Conservation (phyloP, 2,113 vertebrate genomes). For the Mastomys coucha region DNA sequence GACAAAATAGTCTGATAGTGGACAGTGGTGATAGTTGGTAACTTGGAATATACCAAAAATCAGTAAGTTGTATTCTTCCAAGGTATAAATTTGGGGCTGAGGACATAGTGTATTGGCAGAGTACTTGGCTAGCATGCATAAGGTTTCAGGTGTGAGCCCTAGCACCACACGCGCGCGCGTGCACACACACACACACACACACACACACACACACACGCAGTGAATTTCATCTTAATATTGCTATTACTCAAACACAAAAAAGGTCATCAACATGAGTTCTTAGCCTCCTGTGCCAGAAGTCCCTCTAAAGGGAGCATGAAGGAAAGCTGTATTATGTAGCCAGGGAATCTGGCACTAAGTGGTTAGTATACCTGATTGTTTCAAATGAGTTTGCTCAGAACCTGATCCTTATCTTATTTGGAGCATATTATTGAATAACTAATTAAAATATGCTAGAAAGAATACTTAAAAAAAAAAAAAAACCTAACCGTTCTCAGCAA, state of each 20-base stretch:
- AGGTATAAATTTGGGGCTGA: neutral
- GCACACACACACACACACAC: no score
- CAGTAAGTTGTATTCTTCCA: neutral
- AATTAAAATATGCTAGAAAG: neutral
- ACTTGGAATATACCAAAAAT: neutral
- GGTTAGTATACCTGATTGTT: neutral
- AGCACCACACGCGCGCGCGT: neutral
- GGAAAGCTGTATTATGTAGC: neutral
- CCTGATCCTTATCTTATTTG: neutral
- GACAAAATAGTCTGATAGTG: neutral
- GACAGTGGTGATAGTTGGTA: neutral
- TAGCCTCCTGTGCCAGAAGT: neutral
- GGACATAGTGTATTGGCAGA: neutral
- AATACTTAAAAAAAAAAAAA: neutral
- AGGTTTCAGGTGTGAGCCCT: neutral
- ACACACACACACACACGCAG: no score
- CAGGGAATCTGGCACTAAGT: neutral
- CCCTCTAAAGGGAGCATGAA: neutral
- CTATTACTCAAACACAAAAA: neutral
- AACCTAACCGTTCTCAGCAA: conserved; percentile 1
- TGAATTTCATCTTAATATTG: neutral
- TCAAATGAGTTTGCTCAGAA: neutral
- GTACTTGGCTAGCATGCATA: neutral
- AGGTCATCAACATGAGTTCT: neutral
- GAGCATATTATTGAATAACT: conserved; percentile 2